Conservation (phyloP, 1,140 invertebrate species). For the Apis mellifera region Amel_HAv3.1 CM009934.2:9103001-9103500, state of each 20-base stretch:
- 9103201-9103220: neutral
- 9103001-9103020: no score
- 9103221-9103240: constrained; percentile 16
- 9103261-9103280: constrained; percentile 18
- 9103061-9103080: no score
- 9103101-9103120: no score
- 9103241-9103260: neutral
- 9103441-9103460: neutral
- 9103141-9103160: no score
- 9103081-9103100: no score
- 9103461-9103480: neutral
- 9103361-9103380: constrained; percentile 71
- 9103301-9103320: constrained; percentile 50
- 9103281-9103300: constrained; percentile 47
- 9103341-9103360: constrained; percentile 64
- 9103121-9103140: no score
- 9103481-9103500: constrained; percentile 7
- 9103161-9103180: no score
- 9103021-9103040: no score
- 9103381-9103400: constrained; percentile 49
- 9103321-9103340: constrained; percentile 67
- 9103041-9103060: no score
- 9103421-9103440: constrained; percentile 2
- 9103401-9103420: constrained; percentile 22
- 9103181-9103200: no score